These are phyloP conservation scores for Myxocyprinus asiaticus DNA, from an alignment of 2,113 vertebrate genomes.

Conservation along the genomic window DNA sequence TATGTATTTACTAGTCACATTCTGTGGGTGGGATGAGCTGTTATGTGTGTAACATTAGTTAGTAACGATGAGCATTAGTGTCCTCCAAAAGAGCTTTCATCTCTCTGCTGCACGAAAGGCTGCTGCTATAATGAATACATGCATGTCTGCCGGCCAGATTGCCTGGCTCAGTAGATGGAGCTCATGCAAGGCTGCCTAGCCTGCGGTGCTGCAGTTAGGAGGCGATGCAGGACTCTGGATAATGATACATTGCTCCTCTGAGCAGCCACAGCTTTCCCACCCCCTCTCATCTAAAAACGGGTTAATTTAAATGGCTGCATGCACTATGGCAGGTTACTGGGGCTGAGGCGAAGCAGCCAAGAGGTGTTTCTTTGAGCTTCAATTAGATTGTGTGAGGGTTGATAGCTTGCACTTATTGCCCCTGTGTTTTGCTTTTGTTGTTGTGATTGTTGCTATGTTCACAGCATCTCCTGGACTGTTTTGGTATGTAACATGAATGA, in stretches of 20 bases:
- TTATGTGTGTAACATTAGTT: constrained; percentile 76
- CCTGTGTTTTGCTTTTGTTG: constrained; percentile 52
- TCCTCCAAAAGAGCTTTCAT: constrained; percentile 77
- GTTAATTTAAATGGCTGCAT: constrained; percentile 99
- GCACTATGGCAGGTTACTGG: constrained; percentile 85
- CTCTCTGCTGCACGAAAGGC: constrained; percentile 38
- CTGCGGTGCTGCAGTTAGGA: constrained; percentile 82
- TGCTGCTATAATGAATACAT: constrained; percentile 83
- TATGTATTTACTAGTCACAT: constrained; percentile 90
- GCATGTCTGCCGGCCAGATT: constrained; percentile 93
- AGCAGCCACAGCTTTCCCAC: constrained; percentile 84
- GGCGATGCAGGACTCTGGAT: constrained; percentile 74
- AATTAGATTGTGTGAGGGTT: constrained; percentile 82
- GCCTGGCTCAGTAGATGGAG: constrained; percentile 90
- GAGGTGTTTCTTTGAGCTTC: constrained; percentile 97
- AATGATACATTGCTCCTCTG: constrained; percentile 94
- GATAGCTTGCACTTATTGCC: constrained; percentile 80
- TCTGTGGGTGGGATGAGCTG: constrained; percentile 63
- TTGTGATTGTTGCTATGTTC: constrained; percentile 41
- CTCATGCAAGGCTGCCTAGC: constrained; percentile 84
- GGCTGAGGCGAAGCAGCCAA: constrained; percentile 81
- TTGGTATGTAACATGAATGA: constrained; percentile 53
- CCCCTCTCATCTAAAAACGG: constrained; percentile 67
- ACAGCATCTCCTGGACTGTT: constrained; percentile 67
- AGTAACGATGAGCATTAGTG: constrained; percentile 80